Evolutionary conservation across 2,113 vertebrate genomes (phyloP).

Genomic region (Hiodon tergisus): DNA sequence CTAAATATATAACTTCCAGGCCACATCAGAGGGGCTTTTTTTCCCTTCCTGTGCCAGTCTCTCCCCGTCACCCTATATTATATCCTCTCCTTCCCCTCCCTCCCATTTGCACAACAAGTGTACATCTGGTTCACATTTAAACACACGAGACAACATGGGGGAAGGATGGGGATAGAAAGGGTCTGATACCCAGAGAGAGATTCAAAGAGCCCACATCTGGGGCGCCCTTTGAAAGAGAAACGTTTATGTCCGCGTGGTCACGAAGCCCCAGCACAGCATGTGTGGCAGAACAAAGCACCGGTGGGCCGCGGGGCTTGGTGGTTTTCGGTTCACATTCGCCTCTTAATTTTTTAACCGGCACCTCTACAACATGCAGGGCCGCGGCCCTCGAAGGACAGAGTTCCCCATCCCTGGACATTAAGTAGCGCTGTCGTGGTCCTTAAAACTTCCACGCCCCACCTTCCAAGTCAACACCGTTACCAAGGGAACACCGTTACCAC

Average conservation of each 20-base stretch:
- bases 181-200: background rate
- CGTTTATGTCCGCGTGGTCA: background rate
- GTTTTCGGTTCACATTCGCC: too few species aligned
- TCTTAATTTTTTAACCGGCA: too few species aligned
- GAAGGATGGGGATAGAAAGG: background rate
- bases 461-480: too few species aligned
- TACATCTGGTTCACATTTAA: slow-evolving; percentile 63
- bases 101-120: slow-evolving; percentile 26
- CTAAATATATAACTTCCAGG: slow-evolving; percentile 29
- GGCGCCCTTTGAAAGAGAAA: background rate
- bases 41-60: slow-evolving; percentile 9
- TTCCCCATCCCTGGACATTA: too few species aligned
- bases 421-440: too few species aligned
- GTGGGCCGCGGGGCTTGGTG: too few species aligned
- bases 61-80: slow-evolving; percentile 22
- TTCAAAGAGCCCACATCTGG: slow-evolving; percentile 3
- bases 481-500: too few species aligned
- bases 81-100: slow-evolving; percentile 26
- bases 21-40: slow-evolving; percentile 21
- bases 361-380: too few species aligned
- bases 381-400: too few species aligned
- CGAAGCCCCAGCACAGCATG: too few species aligned
- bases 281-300: too few species aligned
- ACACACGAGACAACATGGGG: slow-evolving; percentile 46
- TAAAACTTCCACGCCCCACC: too few species aligned